Evolutionary conservation across 2,797 vertebrate species (phyloP), one percentile per base, ranked within the genome.

Genomic region (Myotis daubentonii): DNA sequence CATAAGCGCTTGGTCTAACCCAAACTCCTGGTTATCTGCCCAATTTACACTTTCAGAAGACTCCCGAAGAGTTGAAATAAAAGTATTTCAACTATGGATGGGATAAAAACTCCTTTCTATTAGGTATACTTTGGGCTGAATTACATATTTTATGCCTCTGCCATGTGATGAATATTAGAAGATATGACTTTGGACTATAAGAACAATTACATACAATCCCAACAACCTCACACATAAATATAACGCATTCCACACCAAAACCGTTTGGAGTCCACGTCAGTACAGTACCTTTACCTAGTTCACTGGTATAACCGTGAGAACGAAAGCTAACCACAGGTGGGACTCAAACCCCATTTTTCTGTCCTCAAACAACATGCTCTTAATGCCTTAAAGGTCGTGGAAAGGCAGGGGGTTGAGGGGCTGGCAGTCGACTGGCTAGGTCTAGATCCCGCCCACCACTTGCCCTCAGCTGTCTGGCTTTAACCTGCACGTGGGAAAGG

Each of bases 11-110:
- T 53, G 36, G 57, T 92, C 68, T 80, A 75, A 60, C 60, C 47
- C 76, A 66, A 93, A 55, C 41, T 65, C 62, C 74, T 79, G 55
- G 91, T n/a, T 80, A 78, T 78, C 36, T 76, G 36, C 70, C 80
- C 83, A 87, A 49, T 13, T 6, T 68, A 74, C 66, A 51, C 60
- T 53, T 41, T 8, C 3, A 66, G 75, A 91, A 89, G 60, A 87
- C 28, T 75, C 55, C 36, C 30, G 20, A 49, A 30, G 55, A 62
- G 6, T 5, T 68, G 49, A 91, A 92, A 83, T 71, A 62, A 71
- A 93, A 88, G 38, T 62, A 93, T 47, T 82, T 60, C 33, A 74
- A 28, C 57, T 65, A 87, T 65, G 1, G 0, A 51, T 53, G 49
- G 47, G 68, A 87, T 16, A 38, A 36, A 85, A 68, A 87, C 17